Conservation (phyloP, 2,113 vertebrate species). For the Lontra canadensis region DNA sequence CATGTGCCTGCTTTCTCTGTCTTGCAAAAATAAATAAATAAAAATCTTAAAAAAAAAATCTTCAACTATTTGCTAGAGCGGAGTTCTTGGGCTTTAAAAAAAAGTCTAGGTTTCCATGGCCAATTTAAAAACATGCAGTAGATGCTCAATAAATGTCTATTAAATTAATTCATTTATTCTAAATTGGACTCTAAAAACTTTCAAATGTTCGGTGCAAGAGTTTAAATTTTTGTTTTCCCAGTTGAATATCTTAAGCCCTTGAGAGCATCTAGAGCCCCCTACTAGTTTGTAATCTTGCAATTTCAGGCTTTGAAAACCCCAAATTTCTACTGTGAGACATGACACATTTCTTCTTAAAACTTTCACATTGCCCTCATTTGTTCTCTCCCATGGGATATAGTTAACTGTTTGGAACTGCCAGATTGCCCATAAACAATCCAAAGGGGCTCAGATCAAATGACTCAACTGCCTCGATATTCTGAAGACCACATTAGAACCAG, state of each 20-base stretch:
- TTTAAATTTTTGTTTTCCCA: constrained; percentile 5
- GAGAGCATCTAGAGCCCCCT: background rate
- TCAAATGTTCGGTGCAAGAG: background rate
- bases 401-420: background rate
- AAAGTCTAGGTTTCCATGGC: background rate
- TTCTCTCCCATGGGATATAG: background rate
- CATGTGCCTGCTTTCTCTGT: background rate
- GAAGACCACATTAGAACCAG: background rate
- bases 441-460: background rate
- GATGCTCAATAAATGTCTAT: background rate
- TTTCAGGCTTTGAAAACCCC: constrained; percentile 16
- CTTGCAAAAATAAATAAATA: background rate
- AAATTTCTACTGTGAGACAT: background rate
- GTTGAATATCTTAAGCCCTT: background rate
- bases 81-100: background rate
- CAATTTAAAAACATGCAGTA: background rate
- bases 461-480: background rate
- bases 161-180: background rate
- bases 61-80: constrained; percentile 24
- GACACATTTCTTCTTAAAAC: background rate
- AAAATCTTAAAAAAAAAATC: background rate
- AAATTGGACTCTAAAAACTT: background rate
- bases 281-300: background rate
- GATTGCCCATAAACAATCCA: background rate
- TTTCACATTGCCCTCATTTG: background rate